Conservation (phyloP, 2,888 invertebrate species). For the Octonoba sinensis region DNA sequence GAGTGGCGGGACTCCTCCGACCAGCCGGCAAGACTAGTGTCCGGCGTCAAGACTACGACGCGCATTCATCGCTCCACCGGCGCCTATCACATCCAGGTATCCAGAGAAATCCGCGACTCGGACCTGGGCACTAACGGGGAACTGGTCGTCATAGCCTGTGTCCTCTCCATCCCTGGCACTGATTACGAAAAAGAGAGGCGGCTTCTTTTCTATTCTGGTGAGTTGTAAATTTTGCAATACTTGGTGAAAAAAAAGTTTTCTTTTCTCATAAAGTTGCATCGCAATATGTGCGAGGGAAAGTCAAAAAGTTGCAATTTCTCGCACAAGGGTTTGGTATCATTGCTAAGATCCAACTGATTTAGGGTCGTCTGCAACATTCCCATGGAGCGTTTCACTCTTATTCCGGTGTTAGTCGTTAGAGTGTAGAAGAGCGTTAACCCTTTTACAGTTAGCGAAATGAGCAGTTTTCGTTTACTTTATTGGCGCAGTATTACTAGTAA, state of each 20-base stretch:
- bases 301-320: no score
- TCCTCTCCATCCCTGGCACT: slow-evolving; percentile 65
- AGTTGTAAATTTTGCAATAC: neutral
- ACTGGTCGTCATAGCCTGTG: slow-evolving; percentile 63
- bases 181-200: slow-evolving; percentile 64
- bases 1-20: slow-evolving; percentile 8
- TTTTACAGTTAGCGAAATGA: no score
- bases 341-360: no score
- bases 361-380: no score
- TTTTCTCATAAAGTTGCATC: no score
- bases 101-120: slow-evolving; percentile 47
- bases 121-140: slow-evolving; percentile 30
- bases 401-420: no score
- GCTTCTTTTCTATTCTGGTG: slow-evolving; percentile 65
- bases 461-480: no score
- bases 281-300: no score
- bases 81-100: slow-evolving; percentile 50
- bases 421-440: no score
- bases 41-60: slow-evolving; percentile 29
- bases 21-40: slow-evolving; percentile 21
- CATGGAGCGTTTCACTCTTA: no score
- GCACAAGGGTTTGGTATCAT: no score
- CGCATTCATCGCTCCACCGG: slow-evolving; percentile 9
- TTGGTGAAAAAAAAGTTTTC: neutral
- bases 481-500: no score